Conservation (phyloP, 2,888 invertebrate species). For the Adela reaumurella region DNA sequence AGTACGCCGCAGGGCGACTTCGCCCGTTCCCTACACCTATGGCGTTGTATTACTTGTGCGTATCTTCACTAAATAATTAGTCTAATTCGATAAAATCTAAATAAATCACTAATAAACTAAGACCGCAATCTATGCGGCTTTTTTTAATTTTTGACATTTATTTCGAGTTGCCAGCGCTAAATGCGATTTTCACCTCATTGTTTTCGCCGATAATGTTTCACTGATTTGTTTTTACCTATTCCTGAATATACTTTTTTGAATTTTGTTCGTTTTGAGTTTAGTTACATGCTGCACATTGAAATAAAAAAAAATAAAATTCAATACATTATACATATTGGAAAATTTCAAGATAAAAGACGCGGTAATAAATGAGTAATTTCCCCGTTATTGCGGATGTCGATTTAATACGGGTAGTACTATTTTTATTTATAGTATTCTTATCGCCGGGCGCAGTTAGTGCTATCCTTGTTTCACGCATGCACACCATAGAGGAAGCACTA, state of each 20-base stretch:
- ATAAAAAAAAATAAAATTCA: too few species aligned
- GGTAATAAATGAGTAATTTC: too few species aligned
- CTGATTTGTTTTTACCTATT: too few species aligned
- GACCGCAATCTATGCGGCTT: background rate
- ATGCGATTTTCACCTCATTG: too few species aligned
- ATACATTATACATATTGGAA: too few species aligned
- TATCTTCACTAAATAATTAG: background rate
- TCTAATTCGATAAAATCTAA: background rate
- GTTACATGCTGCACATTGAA: too few species aligned
- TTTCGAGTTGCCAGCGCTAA: too few species aligned
- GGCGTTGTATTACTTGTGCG: background rate
- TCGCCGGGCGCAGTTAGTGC: background rate
- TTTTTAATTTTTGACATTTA: background rate
- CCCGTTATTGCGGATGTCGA: too few species aligned
- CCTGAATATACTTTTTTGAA: too few species aligned
- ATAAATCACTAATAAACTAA: background rate
- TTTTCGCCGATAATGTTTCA: too few species aligned
- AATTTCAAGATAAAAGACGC: too few species aligned
- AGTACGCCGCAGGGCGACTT: background rate
- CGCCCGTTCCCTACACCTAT: background rate
- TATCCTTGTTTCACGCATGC: background rate
- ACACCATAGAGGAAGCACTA: background rate
- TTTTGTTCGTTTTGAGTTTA: too few species aligned
- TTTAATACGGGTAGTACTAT: background rate
- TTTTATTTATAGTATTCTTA: background rate